phyloP scores from a whole-genome alignment of 2,888 invertebrate species.

The Cordilura impudica region DNA sequence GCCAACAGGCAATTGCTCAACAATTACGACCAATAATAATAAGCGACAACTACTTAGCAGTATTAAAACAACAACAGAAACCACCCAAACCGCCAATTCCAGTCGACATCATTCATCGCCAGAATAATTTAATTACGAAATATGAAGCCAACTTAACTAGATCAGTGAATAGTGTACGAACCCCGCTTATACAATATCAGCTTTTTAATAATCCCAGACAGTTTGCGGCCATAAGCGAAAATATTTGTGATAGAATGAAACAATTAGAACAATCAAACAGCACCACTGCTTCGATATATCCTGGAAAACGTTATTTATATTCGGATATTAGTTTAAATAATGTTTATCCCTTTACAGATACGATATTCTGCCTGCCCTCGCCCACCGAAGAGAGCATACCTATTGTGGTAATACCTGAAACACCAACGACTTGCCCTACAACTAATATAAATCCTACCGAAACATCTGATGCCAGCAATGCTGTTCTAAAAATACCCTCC shows the following conservation, averaged over 20 bases:
- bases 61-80: constrained; percentile 35
- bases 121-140: constrained; percentile 28
- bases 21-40: constrained; percentile 24
- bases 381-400: constrained; percentile 43
- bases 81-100: constrained; percentile 4
- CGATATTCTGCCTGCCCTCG: constrained; percentile 49
- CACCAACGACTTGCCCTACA: background rate
- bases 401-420: constrained; percentile 37
- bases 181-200: constrained; percentile 49
- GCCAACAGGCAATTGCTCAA: constrained; percentile 50
- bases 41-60: constrained; percentile 20
- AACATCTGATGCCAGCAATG: background rate
- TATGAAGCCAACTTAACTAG: constrained; percentile 27
- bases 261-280: background rate
- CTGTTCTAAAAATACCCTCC: background rate
- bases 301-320: constrained; percentile 52
- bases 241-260: background rate
- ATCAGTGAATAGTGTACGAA: constrained; percentile 56
- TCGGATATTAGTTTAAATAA: constrained; percentile 39
- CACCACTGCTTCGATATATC: constrained; percentile 19
- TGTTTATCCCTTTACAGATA: constrained; percentile 40
- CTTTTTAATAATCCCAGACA: constrained; percentile 17
- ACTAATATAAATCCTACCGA: constrained; percentile 7
- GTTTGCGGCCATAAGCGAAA: constrained; percentile 7
- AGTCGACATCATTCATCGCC: constrained; percentile 51